phyloP scores from a whole-genome alignment of 2,113 vertebrate species.

The Nycticebus coucang region DNA sequence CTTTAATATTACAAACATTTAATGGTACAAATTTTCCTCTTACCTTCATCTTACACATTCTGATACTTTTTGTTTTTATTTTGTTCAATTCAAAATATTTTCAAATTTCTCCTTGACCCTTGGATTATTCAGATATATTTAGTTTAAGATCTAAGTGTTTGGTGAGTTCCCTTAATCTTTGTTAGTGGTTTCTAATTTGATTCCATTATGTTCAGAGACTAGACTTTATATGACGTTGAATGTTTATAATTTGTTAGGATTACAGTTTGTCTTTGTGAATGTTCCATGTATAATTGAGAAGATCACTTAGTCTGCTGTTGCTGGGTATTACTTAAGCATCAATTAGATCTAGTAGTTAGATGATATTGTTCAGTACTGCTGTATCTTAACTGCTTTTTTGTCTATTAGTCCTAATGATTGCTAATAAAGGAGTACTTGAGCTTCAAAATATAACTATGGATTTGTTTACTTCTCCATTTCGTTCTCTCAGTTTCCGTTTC shows the following conservation, averaged over 20 bases:
- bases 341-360: background rate
- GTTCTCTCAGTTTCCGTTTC: constrained; percentile 7
- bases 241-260: constrained; percentile 31
- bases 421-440: constrained; percentile 1
- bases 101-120: background rate
- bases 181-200: background rate
- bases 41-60: background rate
- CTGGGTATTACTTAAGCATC: background rate
- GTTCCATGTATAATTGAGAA: background rate
- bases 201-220: background rate
- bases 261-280: background rate
- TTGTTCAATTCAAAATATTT: background rate
- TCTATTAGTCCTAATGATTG: background rate
- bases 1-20: background rate
- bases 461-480: background rate
- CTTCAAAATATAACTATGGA: background rate
- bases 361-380: background rate
- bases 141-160: background rate
- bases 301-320: background rate
- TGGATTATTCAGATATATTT: background rate
- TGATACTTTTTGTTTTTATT: background rate
- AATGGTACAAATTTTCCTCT: background rate
- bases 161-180: background rate
- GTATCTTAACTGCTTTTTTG: background rate
- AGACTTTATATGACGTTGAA: background rate